A percentile compares a stretch with the other conserved stretches of the same genome.
phyloP scores from a whole-genome alignment of 1,140 invertebrate genomes.

The Anagrus nilaparvatae region DNA sequence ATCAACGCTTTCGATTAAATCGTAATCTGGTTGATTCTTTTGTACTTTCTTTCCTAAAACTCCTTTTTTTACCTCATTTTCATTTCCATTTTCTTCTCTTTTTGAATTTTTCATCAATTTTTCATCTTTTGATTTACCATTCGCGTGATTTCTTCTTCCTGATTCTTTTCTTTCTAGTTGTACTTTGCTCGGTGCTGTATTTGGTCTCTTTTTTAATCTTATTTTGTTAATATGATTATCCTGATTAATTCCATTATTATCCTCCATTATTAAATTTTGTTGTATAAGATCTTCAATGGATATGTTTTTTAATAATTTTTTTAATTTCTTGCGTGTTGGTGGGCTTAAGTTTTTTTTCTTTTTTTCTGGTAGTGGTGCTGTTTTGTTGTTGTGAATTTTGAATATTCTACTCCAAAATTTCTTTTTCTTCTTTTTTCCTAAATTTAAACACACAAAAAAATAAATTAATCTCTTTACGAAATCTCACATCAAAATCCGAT shows the following conservation, averaged over 20 bases:
- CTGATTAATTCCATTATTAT: background rate
- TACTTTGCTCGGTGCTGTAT: constrained; percentile 3
- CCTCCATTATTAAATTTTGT: background rate
- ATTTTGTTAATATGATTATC: background rate
- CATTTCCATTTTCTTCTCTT: background rate
- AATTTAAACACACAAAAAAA: too few relatives aligned
- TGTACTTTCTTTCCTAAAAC: background rate
- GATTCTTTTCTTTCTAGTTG: background rate
- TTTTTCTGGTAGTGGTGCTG: constrained; percentile 1
- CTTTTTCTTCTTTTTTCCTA: background rate
- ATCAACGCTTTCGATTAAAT: too few relatives aligned
- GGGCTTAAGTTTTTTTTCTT: background rate
- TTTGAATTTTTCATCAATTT: too few relatives aligned
- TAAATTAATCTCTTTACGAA: too few relatives aligned
- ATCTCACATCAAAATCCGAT: too few relatives aligned
- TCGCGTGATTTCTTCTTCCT: background rate
- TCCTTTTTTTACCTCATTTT: background rate
- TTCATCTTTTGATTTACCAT: too few relatives aligned
- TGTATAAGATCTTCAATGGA: constrained; percentile 10
- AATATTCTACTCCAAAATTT: constrained; percentile 3
- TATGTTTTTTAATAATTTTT: constrained; percentile 8
- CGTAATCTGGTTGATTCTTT: too few relatives aligned
- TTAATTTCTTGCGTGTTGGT: background rate
- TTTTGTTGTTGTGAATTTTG: constrained; percentile 5
- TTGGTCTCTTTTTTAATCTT: constrained; percentile 4